phyloP scores from a whole-genome alignment of 2,888 invertebrate species.

The Brachyopa scutellaris region DNA sequence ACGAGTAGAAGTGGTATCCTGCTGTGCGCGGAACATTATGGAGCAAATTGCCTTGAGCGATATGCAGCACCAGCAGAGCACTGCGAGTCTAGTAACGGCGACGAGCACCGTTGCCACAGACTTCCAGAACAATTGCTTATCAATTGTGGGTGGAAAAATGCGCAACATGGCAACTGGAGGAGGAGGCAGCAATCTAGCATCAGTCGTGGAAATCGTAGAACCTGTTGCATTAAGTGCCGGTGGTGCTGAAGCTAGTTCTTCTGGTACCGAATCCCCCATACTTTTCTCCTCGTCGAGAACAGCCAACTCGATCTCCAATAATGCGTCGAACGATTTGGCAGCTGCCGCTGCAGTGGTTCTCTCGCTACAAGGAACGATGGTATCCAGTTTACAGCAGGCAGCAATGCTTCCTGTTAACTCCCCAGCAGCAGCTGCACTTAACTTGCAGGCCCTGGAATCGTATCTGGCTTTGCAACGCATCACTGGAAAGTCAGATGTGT shows the following conservation, averaged over 20 bases:
- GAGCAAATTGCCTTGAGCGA: conserved; percentile 74
- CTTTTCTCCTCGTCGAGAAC: conserved; percentile 48
- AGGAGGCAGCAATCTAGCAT: conserved; percentile 50
- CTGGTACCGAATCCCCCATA: conserved; percentile 51
- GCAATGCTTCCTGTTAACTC: conserved; percentile 91
- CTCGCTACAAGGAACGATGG: conserved; percentile 92
- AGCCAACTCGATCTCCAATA: conserved; percentile 57
- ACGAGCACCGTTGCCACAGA: conserved; percentile 40
- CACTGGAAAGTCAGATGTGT: conserved; percentile 87
- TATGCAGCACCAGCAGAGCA: conserved; percentile 71
- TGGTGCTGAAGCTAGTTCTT: conserved; percentile 64
- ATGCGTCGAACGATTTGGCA: conserved; percentile 83
- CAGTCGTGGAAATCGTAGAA: conserved; percentile 66
- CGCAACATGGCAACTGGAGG: conserved; percentile 49
- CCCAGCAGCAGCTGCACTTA: conserved; percentile 91
- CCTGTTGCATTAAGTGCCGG: conserved; percentile 59
- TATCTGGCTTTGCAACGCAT: conserved; percentile 92
- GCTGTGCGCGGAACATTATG: conserved; percentile 74
- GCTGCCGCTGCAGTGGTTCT: conserved; percentile 87
- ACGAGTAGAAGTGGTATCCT: conserved; percentile 71
- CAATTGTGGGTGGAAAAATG: conserved; percentile 71
- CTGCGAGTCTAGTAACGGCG: conserved; percentile 60
- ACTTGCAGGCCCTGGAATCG: conserved; percentile 92
- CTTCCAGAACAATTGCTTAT: conserved; percentile 72
- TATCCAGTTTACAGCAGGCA: conserved; percentile 92